Base-by-base conservation (phyloP, 1,140 invertebrate species). In the Diorhabda sublineata region DNA sequence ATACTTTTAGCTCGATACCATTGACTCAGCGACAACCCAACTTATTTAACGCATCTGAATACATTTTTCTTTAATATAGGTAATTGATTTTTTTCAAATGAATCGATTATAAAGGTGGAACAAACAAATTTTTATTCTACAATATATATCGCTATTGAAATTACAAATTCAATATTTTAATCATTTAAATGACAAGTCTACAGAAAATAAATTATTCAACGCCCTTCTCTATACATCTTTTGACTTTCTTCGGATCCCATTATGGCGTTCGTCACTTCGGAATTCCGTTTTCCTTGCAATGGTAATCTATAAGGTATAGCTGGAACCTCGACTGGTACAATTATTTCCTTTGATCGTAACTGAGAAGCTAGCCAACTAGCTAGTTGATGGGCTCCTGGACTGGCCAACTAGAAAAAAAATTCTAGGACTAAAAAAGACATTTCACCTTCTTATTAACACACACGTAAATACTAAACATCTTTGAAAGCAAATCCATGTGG, bases 231-330 rank as follows among this genome's bases (percentile, higher is more conserved):
- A 61, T 77, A 79, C 74, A 77, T 75, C 64, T 76, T 76, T 64
- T 77, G 76, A 41, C 75, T 77, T 47, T 77, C 76, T 63, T 77
- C 75, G 1, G 76, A 76, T 8, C 73, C 74, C 42, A 79, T 76
- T 47, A 79, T 79, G 7, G 78, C 77, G 59, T 78, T 79, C 42
- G 75, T 74, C 1, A 79, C 75, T 72, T 79, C 78, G 0, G 78
- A 79, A 66, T 79, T 79, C 11, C 78, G 41, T 71, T 79, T 79
- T 2, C 77, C 75, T 59, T 75, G 72, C n/a, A 74, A 6, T 2
- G 73, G 72, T 6, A 73, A 61, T n/a, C 69, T 42, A 60, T 79
- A 79, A 0, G 76, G 75, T 3, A 79, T 67, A 4, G 77, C 66
- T 9, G 78, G 77, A 5, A 74, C 61, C 43, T 79, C 76, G 5